phyloP scores from a whole-genome alignment of 2,797 vertebrate genomes.

The Leuciscus waleckii region DNA sequence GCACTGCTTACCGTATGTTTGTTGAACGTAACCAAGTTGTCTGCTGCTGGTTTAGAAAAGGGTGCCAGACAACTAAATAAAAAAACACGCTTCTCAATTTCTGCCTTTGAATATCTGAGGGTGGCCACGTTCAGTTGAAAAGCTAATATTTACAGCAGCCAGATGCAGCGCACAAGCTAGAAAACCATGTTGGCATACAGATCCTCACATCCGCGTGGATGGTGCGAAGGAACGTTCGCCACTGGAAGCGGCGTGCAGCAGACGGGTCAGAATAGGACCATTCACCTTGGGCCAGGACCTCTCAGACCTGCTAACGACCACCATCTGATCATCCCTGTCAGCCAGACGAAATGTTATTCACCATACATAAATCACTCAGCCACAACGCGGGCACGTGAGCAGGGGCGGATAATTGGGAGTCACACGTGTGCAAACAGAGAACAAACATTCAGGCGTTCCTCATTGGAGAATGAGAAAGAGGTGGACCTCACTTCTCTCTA shows the following conservation, averaged over 20 bases:
- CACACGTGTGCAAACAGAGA: background rate
- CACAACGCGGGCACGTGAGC: slow-evolving; percentile 39
- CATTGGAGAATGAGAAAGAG: slow-evolving; percentile 10
- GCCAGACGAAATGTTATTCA: slow-evolving; percentile 52
- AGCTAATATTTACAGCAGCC: slow-evolving; percentile 80
- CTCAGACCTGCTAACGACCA: slow-evolving; percentile 55
- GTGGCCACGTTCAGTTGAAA: slow-evolving; percentile 77
- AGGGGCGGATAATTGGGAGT: slow-evolving; percentile 16
- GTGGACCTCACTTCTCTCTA: background rate
- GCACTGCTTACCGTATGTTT: slow-evolving; percentile 75
- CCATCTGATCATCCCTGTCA: slow-evolving; percentile 48
- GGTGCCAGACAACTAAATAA: slow-evolving; percentile 65
- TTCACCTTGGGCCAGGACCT: slow-evolving; percentile 51
- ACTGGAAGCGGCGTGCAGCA: background rate
- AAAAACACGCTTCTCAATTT: slow-evolving; percentile 75
- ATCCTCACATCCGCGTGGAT: slow-evolving; percentile 49
- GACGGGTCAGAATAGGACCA: slow-evolving; percentile 30
- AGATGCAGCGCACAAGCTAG: slow-evolving; percentile 68
- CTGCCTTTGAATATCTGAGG: slow-evolving; percentile 74
- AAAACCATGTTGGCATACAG: slow-evolving; percentile 58
- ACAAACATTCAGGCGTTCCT: background rate
- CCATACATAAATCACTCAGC: slow-evolving; percentile 56
- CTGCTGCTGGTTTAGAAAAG: slow-evolving; percentile 70
- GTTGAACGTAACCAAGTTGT: slow-evolving; percentile 72
- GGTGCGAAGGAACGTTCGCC: slow-evolving; percentile 56